Percentiles rank a stretch among this genome's conserved stretches.
Conservation (phyloP, 2,113 vertebrate species). For the Macroglossus sobrinus region DNA sequence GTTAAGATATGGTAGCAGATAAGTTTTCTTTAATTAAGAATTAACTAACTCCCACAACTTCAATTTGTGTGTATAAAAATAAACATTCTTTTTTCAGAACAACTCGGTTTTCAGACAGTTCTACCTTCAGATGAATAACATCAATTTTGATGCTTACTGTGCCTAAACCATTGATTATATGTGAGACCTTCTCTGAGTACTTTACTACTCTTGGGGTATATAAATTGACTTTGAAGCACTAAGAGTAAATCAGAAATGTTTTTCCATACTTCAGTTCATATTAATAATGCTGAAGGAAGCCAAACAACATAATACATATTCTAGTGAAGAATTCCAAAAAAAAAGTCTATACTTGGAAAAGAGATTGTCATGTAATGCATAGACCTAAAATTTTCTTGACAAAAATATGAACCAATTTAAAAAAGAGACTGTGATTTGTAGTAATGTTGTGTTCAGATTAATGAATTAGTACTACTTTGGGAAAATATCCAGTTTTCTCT, state of each 20-base stretch:
- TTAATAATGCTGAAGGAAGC: neutral
- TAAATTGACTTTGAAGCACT: constrained; percentile 5
- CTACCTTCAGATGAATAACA: neutral
- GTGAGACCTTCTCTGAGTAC: neutral
- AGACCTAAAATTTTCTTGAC: neutral
- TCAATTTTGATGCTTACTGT: neutral
- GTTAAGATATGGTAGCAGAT: too few relatives aligned
- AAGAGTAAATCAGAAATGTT: neutral
- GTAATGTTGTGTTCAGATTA: neutral
- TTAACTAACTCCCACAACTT: neutral
- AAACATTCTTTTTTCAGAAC: neutral
- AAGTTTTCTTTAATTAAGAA: neutral
- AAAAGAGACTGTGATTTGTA: neutral
- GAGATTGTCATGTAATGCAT: neutral
- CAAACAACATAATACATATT: neutral
- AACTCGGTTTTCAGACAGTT: neutral
- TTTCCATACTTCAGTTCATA: neutral
- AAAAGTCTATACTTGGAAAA: neutral
- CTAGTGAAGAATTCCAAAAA: neutral
- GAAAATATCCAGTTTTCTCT: neutral
- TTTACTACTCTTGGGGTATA: neutral
- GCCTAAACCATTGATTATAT: neutral
- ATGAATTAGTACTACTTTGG: neutral
- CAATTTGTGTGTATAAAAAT: neutral
- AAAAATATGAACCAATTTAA: neutral